phyloP scores from a whole-genome alignment of 2,797 vertebrate species.

The Peromyscus nudipes region DNA sequence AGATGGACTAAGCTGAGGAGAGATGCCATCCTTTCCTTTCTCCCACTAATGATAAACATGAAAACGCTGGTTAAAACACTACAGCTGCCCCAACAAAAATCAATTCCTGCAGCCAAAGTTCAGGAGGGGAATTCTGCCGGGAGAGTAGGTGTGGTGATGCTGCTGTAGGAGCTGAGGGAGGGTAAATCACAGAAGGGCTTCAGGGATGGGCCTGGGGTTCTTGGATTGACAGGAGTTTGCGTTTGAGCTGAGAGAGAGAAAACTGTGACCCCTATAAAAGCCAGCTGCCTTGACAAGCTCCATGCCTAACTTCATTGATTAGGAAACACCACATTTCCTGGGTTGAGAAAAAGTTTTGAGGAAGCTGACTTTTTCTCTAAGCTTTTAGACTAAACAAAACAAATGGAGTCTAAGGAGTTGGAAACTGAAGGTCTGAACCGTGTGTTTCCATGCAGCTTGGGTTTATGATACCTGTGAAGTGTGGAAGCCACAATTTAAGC shows the following conservation, averaged over 20 bases:
- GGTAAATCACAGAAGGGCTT: background rate
- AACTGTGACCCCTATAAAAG: background rate
- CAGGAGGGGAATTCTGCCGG: background rate
- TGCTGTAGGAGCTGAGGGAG: background rate
- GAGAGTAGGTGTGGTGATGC: background rate
- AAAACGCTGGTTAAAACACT: background rate
- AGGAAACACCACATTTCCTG: background rate
- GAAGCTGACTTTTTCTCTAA: background rate
- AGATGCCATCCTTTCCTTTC: background rate
- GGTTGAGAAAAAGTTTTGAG: background rate
- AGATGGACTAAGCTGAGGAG: background rate
- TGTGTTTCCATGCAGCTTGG: background rate
- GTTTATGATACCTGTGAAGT: background rate
- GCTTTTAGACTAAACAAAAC: background rate
- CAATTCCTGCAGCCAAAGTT: background rate
- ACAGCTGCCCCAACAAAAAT: background rate
- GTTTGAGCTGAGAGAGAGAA: background rate
- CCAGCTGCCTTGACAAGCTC: too few relatives aligned
- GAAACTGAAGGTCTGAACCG: background rate
- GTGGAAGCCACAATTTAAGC: slow-evolving; percentile 3
- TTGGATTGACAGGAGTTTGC: background rate
- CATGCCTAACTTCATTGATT: background rate
- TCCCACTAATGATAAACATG: background rate
- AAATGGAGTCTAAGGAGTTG: background rate
- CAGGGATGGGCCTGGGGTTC: background rate